Conservation (phyloP, 2,888 invertebrate genomes). For the Pristionchus exspectatus region DNA sequence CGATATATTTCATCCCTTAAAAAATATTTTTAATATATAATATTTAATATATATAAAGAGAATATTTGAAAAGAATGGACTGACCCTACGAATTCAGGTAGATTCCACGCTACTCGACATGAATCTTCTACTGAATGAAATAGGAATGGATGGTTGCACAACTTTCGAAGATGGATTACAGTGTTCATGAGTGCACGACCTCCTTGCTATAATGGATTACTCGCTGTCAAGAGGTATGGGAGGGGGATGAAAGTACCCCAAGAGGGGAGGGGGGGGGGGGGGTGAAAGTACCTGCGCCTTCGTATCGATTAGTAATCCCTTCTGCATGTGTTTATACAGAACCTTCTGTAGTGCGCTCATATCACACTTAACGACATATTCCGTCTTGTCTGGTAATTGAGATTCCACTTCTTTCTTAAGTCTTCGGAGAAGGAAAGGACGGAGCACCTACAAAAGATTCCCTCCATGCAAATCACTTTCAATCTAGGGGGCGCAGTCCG, state of each 20-base stretch:
- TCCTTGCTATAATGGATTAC: slow-evolving; percentile 53
- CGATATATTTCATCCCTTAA: slow-evolving; percentile 91
- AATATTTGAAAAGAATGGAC: not conserved
- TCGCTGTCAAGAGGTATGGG: not conserved
- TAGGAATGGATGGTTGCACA: slow-evolving; percentile 99
- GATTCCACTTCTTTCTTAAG: slow-evolving; percentile 98
- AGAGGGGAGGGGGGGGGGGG: not conserved
- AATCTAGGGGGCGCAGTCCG: too few relatives aligned
- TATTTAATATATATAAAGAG: not conserved
- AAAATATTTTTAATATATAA: slow-evolving; percentile 57
- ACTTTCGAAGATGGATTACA: slow-evolving; percentile 96
- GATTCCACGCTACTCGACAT: slow-evolving; percentile 71
- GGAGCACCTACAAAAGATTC: slow-evolving; percentile 84
- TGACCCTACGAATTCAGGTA: slow-evolving; percentile 20
- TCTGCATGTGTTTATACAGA: slow-evolving; percentile 93
- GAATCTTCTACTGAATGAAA: slow-evolving; percentile 95
- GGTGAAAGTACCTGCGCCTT: slow-evolving; percentile 54
- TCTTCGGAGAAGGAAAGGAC: slow-evolving; percentile 96
- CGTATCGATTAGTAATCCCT: slow-evolving; percentile 75
- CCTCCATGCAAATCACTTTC: too few relatives aligned
- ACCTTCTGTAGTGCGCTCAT: slow-evolving; percentile 97
- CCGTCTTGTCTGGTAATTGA: slow-evolving; percentile 95
- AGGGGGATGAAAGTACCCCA: too few relatives aligned
- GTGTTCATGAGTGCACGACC: slow-evolving; percentile 92
- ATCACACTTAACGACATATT: slow-evolving; percentile 95